Evolutionary conservation across 2,888 invertebrate species (phyloP).

Genomic region (Smittia sp.): DNA sequence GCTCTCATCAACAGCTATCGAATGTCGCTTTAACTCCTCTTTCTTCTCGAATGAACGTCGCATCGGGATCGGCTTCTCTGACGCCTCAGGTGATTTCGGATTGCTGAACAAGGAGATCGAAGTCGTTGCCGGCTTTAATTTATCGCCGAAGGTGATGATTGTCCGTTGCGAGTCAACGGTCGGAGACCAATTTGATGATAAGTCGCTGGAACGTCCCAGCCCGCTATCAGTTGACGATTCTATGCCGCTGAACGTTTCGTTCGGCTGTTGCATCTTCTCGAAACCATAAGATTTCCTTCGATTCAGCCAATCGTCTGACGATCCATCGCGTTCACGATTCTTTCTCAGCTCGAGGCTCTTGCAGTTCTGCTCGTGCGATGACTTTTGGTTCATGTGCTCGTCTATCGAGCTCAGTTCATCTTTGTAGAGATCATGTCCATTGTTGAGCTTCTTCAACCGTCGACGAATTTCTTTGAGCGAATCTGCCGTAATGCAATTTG

Average conservation of each 20-base stretch:
- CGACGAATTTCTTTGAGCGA: constrained; percentile 60
- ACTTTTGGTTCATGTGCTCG: constrained; percentile 54
- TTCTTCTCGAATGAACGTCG: constrained; percentile 41
- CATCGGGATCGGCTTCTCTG: constrained; percentile 28
- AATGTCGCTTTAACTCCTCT: constrained; percentile 55
- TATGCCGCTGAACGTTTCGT: constrained; percentile 56
- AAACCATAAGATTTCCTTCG: constrained; percentile 77
- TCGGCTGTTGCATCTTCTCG: constrained; percentile 55
- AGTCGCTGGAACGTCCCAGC: constrained; percentile 69
- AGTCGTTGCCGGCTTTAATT: constrained; percentile 40
- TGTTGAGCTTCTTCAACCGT: constrained; percentile 57
- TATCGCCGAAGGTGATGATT: constrained; percentile 50
- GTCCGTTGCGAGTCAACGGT: constrained; percentile 46
- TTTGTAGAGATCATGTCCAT: constrained; percentile 54
- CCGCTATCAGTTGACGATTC: constrained; percentile 79
- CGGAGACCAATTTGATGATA: constrained; percentile 55
- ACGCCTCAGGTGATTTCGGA: constrained; percentile 42
- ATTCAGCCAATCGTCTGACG: constrained; percentile 67
- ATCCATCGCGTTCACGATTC: constrained; percentile 52
- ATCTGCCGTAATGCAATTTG: constrained; percentile 60
- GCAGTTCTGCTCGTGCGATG: constrained; percentile 51
- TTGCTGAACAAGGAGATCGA: constrained; percentile 43
- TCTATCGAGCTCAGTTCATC: constrained; percentile 50
- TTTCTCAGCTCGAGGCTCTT: constrained; percentile 55
- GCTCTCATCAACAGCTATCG: constrained; percentile 60